Base-by-base conservation (phyloP, 92 coral and sea anemone species). In the Zoanthus sansibaricus region DNA sequence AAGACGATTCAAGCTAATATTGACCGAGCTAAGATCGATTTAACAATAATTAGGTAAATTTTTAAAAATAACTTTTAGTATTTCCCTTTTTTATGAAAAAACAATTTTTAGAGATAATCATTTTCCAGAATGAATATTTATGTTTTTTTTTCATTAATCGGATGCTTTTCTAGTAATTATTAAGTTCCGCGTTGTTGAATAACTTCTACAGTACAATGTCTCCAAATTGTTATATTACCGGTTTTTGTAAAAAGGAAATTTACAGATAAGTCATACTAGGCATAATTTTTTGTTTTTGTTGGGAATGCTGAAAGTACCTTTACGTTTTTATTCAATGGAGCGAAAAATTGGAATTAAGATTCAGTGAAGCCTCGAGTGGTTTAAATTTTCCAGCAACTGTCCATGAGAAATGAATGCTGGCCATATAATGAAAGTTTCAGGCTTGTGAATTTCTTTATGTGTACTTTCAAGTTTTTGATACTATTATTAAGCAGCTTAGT, bases 281-380 rank as follows among this genome's bases (percentile, higher is more conserved):
- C 46, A 76, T 55, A 54, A 6, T 30, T 30, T 52, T 13, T 46
- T 21, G 37, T 45, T 66, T 6, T 80, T 49, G 25, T 17, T 25
- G 61, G 13, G 44, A 4, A 80, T 80, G 75, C 85, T 80, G 75
- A 80, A 59, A 25, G 73, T 64, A 67, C 66, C 17, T 47, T 55
- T 13, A 11, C 66, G 75, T 44, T 49, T 47, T 42, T 47, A 64
- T 9, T 80, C 85, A 66, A 74, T 33, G 74, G 59, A 80, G 85
- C 85, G 75, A 80, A 46, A 64, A 80, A 80, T 80, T 80, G 61
- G 21, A 11, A 30, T 80, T 66, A 17, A 66, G 75, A 66, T 64
- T 80, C 85, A 80, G 55, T 80, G 75, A 80, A 21, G 8, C 75
- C 44, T 0, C 45, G 47, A 80, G 46, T 15, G 45, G 16, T 69